phyloP scores from a whole-genome alignment of 2,797 vertebrate genomes.

The Novumbra hubbsi region DNA sequence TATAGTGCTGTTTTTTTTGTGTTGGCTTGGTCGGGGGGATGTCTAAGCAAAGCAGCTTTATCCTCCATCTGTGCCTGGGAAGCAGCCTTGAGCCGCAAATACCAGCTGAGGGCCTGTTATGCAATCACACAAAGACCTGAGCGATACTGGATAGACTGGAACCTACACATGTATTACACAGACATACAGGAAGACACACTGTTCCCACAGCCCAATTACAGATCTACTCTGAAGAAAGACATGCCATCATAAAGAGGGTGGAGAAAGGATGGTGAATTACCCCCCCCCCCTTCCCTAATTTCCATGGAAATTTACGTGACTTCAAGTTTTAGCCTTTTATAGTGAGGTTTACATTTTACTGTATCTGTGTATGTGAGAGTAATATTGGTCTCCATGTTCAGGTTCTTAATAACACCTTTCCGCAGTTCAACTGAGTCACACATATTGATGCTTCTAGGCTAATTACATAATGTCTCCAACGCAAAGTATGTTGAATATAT shows the following conservation, averaged over 20 bases:
- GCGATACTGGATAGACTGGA: not conserved
- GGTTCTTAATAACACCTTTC: constrained; percentile 21
- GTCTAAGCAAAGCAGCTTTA: constrained; percentile 70
- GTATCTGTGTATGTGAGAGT: not conserved
- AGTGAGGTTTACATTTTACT: not conserved
- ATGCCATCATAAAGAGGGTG: constrained; percentile 22
- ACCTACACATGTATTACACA: constrained; percentile 18
- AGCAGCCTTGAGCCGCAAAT: constrained; percentile 65
- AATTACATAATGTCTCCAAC: constrained; percentile 41
- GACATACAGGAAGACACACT: not conserved
- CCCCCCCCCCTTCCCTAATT: no score
- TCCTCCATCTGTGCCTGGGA: constrained; percentile 53
- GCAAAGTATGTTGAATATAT: constrained; percentile 22
- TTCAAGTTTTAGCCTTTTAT: not conserved
- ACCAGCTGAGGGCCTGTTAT: constrained; percentile 67
- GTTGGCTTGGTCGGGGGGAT: constrained; percentile 37
- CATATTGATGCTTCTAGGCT: constrained; percentile 49
- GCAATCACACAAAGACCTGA: constrained; percentile 52
- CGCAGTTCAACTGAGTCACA: constrained; percentile 29
- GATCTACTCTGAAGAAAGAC: constrained; percentile 23
- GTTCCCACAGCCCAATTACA: constrained; percentile 31
- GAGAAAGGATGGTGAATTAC: constrained; percentile 30
- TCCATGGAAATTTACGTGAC: no score
- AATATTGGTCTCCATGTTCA: constrained; percentile 10
- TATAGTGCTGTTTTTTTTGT: constrained; percentile 27